Percentiles rank a stretch among this genome's conserved stretches.
Evolutionary conservation across 2,797 vertebrate species (phyloP).

Genomic region (Paedocypris micromegethes): DNA sequence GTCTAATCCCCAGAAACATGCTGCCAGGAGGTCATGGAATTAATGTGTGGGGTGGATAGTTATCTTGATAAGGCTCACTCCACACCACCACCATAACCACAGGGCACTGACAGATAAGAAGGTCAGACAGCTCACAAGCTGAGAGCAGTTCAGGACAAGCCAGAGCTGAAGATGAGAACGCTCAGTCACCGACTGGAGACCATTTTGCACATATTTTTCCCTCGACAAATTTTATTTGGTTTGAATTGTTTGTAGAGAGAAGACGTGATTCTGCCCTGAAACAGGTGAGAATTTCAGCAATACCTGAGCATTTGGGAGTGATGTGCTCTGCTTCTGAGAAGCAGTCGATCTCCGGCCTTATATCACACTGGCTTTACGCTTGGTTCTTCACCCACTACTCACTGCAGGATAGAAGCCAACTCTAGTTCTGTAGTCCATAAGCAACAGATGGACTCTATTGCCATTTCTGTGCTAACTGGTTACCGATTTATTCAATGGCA

Average conservation of each 20-base stretch:
- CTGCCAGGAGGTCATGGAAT: slow-evolving; percentile 57
- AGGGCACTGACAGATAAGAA: slow-evolving; percentile 43
- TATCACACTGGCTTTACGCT: slow-evolving; percentile 28
- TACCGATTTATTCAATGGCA: slow-evolving; percentile 37
- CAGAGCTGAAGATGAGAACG: neutral
- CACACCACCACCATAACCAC: slow-evolving; percentile 38
- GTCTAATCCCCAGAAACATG: slow-evolving; percentile 70
- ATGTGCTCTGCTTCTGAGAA: slow-evolving; percentile 41
- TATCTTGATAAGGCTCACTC: slow-evolving; percentile 50
- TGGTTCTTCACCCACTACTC: neutral
- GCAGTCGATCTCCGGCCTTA: slow-evolving; percentile 42
- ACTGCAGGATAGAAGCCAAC: slow-evolving; percentile 19
- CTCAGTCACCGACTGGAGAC: too few relatives aligned
- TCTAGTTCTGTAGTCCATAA: too few relatives aligned
- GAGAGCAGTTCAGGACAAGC: neutral
- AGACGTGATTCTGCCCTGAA: slow-evolving; percentile 37
- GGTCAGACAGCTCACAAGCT: neutral
- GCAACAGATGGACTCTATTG: slow-evolving; percentile 15
- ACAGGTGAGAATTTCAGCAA: slow-evolving; percentile 75
- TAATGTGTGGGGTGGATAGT: slow-evolving; percentile 47
- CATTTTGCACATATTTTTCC: too few relatives aligned
- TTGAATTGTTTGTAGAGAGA: too few relatives aligned
- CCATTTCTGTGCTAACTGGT: slow-evolving; percentile 41
- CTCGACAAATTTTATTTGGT: too few relatives aligned
- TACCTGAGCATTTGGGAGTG: slow-evolving; percentile 55